A percentile compares a stretch with the other conserved stretches of the same genome.
Evolutionary conservation across 2,797 vertebrate genomes (phyloP).

Genomic region (Melanogrammus aeglefinus): DNA sequence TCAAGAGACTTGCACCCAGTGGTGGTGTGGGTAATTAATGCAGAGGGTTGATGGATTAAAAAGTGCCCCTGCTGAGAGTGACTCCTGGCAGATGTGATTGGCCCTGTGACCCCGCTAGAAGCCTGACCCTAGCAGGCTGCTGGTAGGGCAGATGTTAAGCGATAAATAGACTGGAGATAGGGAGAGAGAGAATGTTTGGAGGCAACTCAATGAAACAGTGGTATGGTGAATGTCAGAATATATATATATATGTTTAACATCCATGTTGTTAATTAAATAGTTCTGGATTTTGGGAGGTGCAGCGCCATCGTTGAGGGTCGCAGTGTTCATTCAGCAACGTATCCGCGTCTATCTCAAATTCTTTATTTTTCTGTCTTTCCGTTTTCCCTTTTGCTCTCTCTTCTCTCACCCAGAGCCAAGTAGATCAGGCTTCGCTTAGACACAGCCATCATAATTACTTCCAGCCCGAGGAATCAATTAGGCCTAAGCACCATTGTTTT

Average conservation of each 20-base stretch:
- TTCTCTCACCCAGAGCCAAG: conserved; percentile 59
- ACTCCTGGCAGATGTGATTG: conserved; percentile 41
- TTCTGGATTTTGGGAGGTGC: conserved; percentile 35
- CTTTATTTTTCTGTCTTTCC: conserved; percentile 46
- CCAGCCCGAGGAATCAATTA: conserved; percentile 72
- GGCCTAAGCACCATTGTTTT: conserved; percentile 72
- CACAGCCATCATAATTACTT: conserved; percentile 67
- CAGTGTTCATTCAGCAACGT: conserved; percentile 37
- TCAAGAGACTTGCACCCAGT: conserved; percentile 32
- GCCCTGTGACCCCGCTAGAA: conserved; percentile 38
- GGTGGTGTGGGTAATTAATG: conserved; percentile 62
- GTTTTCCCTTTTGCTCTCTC: conserved; percentile 28
- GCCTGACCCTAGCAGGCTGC: conserved; percentile 22
- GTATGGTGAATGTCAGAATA: conserved; percentile 18
- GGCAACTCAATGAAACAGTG: neutral
- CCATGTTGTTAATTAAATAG: conserved; percentile 29
- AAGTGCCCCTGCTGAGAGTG: conserved; percentile 44
- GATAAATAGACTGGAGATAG: neutral
- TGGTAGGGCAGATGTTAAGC: neutral
- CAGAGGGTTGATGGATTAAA: conserved; percentile 61
- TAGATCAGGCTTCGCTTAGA: conserved; percentile 50
- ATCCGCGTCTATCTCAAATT: conserved; percentile 35
- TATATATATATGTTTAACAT: neutral
- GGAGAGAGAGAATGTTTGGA: neutral
- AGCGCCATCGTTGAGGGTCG: conserved; percentile 20